These are phyloP conservation scores for Gavia stellata DNA, from an alignment of 2,113 vertebrate genomes.

Conservation along the genomic window DNA sequence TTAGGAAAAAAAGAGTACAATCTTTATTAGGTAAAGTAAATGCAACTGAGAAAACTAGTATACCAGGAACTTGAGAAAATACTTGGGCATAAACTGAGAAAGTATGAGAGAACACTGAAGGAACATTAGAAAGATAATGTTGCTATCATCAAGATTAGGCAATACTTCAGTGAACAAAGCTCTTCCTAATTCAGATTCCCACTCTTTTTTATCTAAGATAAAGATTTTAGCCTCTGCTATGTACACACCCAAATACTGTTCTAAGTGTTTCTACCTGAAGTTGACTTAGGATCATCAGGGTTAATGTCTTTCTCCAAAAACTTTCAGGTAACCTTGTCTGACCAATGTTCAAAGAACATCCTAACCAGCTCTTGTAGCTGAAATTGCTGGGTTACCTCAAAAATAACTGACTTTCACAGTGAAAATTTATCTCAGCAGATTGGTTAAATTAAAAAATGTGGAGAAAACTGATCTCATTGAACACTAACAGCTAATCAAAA, in stretches of 20 bases:
- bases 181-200: background rate
- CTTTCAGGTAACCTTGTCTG: background rate
- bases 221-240: background rate
- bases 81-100: background rate
- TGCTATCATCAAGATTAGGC: background rate
- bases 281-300: background rate
- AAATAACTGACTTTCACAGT: background rate
- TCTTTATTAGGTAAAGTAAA: background rate
- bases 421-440: background rate
- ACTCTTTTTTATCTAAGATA: background rate
- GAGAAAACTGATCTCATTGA: background rate
- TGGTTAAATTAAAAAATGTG: background rate
- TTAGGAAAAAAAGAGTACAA: background rate
- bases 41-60: background rate
- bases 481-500: background rate
- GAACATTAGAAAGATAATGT: background rate
- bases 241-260: background rate
- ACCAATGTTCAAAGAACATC: background rate
- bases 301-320: background rate
- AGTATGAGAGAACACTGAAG: background rate
- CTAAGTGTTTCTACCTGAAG: background rate
- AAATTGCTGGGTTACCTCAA: background rate
- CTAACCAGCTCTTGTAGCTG: background rate
- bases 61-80: background rate
- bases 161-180: background rate